These are phyloP conservation scores for Deroplatys truncata DNA, from an alignment of 2,888 invertebrate genomes.

Conservation along the genomic window DNA sequence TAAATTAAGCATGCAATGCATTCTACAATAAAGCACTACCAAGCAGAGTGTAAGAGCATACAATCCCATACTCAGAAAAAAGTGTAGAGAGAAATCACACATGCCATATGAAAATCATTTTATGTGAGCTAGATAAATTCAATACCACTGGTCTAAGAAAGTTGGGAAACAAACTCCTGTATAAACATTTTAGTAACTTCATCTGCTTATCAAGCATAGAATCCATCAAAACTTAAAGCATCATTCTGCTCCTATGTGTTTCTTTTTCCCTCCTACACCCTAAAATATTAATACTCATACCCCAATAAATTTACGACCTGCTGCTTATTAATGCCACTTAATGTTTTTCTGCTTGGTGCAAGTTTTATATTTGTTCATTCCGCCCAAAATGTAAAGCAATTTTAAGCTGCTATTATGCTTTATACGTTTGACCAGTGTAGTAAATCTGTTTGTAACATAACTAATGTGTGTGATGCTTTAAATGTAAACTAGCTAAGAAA, in stretches of 20 bases:
- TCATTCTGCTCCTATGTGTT: too few relatives aligned
- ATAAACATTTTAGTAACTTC: not conserved
- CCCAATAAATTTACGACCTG: not conserved
- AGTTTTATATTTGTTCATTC: too few relatives aligned
- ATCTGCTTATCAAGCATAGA: not conserved
- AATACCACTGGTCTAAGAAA: not conserved
- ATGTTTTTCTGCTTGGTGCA: too few relatives aligned
- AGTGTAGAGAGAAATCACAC: not conserved
- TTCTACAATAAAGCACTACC: not conserved
- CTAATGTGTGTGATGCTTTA: too few relatives aligned
- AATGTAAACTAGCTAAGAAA: too few relatives aligned
- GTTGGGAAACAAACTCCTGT: not conserved
- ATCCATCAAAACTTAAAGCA: not conserved
- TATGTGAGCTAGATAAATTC: not conserved
- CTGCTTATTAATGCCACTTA: not conserved
- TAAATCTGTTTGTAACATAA: too few relatives aligned
- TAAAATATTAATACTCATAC: not conserved
- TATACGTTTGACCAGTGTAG: too few relatives aligned
- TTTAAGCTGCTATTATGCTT: too few relatives aligned
- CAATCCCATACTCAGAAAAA: not conserved
- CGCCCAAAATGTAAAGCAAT: too few relatives aligned
- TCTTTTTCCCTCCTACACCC: not conserved
- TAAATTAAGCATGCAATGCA: not conserved
- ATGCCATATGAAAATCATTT: not conserved
- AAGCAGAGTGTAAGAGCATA: not conserved